phyloP scores from a whole-genome alignment of 2,888 invertebrate genomes.

The Cynaeus angustus region DNA sequence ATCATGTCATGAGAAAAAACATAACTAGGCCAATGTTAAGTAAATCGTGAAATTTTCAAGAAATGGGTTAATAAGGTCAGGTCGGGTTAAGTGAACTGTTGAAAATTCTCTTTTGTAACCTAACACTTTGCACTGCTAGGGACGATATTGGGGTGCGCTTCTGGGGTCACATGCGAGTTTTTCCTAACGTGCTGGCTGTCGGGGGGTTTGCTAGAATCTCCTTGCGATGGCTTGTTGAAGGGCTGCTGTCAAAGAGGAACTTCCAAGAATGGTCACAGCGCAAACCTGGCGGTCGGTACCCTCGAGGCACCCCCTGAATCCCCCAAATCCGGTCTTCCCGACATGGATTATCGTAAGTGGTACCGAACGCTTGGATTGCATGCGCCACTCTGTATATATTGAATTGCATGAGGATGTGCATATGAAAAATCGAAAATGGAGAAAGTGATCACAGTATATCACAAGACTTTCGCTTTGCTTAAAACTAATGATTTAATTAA shows the following conservation, averaged over 20 bases:
- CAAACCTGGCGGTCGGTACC: slow-evolving; percentile 77
- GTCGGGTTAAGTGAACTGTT: slow-evolving; percentile 6
- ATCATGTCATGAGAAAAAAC: slow-evolving; percentile 19
- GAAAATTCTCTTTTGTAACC: slow-evolving; percentile 9
- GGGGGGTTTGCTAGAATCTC: slow-evolving; percentile 88
- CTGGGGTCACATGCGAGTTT: slow-evolving; percentile 90
- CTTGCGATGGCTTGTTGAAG: slow-evolving; percentile 83
- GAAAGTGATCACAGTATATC: slow-evolving; percentile 48
- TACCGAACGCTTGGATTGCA: slow-evolving; percentile 62
- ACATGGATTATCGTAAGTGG: slow-evolving; percentile 65
- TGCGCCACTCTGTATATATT: slow-evolving; percentile 16
- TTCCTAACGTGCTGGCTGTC: slow-evolving; percentile 94
- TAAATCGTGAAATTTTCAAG: slow-evolving; percentile 10
- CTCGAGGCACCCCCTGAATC: slow-evolving; percentile 75
- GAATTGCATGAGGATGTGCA: neutral
- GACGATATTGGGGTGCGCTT: slow-evolving; percentile 76
- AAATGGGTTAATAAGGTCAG: slow-evolving; percentile 17
- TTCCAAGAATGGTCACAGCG: slow-evolving; percentile 79
- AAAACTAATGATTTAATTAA: slow-evolving; percentile 40
- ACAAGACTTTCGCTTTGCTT: slow-evolving; percentile 46
- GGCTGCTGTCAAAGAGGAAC: slow-evolving; percentile 89
- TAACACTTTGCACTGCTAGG: slow-evolving; percentile 51
- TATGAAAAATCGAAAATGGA: slow-evolving; percentile 25
- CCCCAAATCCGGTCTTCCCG: slow-evolving; percentile 76
- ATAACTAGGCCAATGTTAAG: slow-evolving; percentile 16